Evolutionary conservation across 2,797 vertebrate genomes (phyloP).

Genomic region (Danio tinwini): DNA sequence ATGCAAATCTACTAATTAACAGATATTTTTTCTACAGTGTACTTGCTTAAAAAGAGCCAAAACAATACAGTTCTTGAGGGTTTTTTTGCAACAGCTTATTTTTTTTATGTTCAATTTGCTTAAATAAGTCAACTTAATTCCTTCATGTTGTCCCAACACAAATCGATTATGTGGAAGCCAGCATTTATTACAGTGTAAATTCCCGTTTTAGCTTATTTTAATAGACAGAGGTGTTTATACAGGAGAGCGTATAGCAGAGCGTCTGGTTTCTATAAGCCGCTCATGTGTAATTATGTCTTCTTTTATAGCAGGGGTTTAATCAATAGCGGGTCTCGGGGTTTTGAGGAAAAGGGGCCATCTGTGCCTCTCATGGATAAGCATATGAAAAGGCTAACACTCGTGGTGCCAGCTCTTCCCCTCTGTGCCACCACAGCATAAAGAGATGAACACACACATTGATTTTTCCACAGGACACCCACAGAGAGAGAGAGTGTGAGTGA

Average conservation of each 20-base stretch:
- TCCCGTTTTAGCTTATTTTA: neutral
- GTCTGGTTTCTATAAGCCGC: constrained; percentile 23
- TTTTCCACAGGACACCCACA: constrained; percentile 1
- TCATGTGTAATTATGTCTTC: constrained; percentile 40
- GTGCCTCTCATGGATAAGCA: constrained; percentile 52
- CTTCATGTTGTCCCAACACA: too few species aligned
- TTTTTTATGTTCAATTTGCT: too few species aligned
- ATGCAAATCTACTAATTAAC: too few species aligned
- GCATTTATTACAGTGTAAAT: too few species aligned
- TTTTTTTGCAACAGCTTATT: too few species aligned
- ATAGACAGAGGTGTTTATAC: constrained; percentile 2
- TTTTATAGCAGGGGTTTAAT: constrained; percentile 38
- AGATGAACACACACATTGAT: constrained; percentile 25
- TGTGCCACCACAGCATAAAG: constrained; percentile 33
- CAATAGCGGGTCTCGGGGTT: constrained; percentile 20
- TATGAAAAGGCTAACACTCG: constrained; percentile 45
- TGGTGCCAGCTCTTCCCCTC: constrained; percentile 22
- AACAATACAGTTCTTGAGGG: too few species aligned
- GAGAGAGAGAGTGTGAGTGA: too few species aligned
- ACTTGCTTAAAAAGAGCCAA: too few species aligned
- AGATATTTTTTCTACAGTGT: too few species aligned
- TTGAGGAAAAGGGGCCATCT: constrained; percentile 42
- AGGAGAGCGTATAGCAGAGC: constrained; percentile 14
- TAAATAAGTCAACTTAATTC: too few species aligned
- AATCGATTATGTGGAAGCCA: too few species aligned